Percentiles rank a stretch among this genome's conserved stretches.
Evolutionary conservation across 2,113 vertebrate species (phyloP).

Genomic region (Mus pahari): DNA sequence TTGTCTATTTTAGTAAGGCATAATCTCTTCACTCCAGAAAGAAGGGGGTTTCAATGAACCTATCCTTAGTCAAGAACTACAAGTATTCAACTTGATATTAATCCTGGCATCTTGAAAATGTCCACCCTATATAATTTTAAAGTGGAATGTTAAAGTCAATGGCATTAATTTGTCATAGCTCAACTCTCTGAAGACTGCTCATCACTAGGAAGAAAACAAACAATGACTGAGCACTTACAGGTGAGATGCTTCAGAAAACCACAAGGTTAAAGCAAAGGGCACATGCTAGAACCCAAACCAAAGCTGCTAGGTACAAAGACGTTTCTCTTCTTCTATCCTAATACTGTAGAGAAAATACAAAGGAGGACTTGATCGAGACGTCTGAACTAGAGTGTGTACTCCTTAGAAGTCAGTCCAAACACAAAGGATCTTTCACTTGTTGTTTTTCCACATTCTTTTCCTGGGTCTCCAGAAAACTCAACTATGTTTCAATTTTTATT

Average conservation of each 20-base stretch:
- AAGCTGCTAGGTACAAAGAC: not conserved
- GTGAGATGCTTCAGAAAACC: constrained; percentile 14
- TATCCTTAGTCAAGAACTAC: not conserved
- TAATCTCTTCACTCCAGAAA: not conserved
- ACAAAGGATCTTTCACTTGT: not conserved
- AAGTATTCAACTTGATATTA: not conserved
- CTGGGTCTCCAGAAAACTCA: not conserved
- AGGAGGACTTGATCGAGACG: not conserved
- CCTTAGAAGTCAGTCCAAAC: constrained; percentile 9
- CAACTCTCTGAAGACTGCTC: not conserved
- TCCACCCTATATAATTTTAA: not conserved
- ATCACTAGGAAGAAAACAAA: not conserved
- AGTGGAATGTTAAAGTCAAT: not conserved
- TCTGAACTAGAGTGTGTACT: not conserved
- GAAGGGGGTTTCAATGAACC: not conserved
- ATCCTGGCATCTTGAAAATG: not conserved
- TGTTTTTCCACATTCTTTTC: not conserved
- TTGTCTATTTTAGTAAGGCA: not conserved
- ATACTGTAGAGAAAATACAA: not conserved
- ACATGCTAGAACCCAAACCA: not conserved
- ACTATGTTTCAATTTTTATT: not conserved
- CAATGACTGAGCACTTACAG: not conserved
- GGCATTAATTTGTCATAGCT: not conserved
- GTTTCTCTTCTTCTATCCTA: constrained; percentile 46
- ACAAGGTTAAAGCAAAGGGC: not conserved